Evolutionary conservation across 64 coral and sea anemone species (phyloP), one percentile per base, ranked within the genome.

Genomic region (Cladopsammia gracilis): DNA sequence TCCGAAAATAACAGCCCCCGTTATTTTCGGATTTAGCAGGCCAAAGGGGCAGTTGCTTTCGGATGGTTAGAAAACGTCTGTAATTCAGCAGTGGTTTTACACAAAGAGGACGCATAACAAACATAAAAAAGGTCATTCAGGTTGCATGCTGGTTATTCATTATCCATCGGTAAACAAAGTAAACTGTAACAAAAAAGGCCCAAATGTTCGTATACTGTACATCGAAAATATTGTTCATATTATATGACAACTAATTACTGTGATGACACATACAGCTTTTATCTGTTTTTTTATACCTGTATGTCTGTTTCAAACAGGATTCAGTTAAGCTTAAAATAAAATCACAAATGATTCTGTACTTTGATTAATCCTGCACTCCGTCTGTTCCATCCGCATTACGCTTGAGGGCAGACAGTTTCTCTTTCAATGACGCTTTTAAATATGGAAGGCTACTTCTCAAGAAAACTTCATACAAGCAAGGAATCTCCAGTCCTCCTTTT

Each of bases 281-380:
- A 75, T 75, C 23, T 22, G 71, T 34, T 34, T 75, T 48, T 75
- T 26, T 56, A 56, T 56, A 56, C 53, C 53, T 5, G 53, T 56
- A 56, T 56, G 53, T 56, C 53, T 56, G 53, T 22, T 75, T 75
- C 71, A 75, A 75, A 75, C 71, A 75, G 71, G 71, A 75, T 75
- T 75, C 23, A 75, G 71, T 75, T 75, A 75, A 75, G 71, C 71
- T 75, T 34, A 75, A 75, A 75, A 43, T 75, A 75, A 75, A 75
- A 26, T 2, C 71, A 75, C 71, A 75, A 75, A 75, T 75, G 7
- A 75, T 75, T 75, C 71, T 75, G 71, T 75, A 75, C 71, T 12
- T 75, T 75, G 71, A 75, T 75, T 75, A 75, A 75, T 75, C 24
- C 71, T 43, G 71, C 71, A 75, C 71, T 75, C 71, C 44, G 24